Evolutionary conservation across 2,113 vertebrate species (phyloP), one percentile per base, ranked within the genome.

Genomic region (Panurus biarmicus): DNA sequence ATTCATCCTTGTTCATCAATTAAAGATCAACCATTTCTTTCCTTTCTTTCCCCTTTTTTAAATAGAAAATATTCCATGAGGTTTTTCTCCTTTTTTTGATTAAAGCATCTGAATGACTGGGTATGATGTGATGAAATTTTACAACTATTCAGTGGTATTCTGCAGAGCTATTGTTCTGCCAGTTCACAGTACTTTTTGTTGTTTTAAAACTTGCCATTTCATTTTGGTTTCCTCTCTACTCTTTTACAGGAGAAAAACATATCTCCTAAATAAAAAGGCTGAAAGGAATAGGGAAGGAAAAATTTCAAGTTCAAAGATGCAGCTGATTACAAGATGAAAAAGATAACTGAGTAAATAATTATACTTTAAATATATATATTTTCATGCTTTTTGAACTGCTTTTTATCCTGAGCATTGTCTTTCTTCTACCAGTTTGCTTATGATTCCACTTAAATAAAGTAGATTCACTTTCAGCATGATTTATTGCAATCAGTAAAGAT

Each of bases 11-110:
- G 23, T 64, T 89, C n/a, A 60, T 84, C 45, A 87, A 5, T 19
- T 73, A 75, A 81, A 38, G 7, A 45, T 40, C 44, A 79, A 53
- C 9, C 0, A 16, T 51, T 72, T 36, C 4, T 21, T 29, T 44
- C 22, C 3, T 3, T 13, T 47, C 17, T 9, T 11, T 0, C 2
- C 24, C 10, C 2, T 47, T 73, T 53, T 51, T 45, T 7, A 9
- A 80, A 56, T 7, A 66, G 21, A 80, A 61, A 14, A 31, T 4
- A 33, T 35, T 69, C 22, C 22, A 6, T 78, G 31, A 70, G 31
- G 14, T 61, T 70, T 57, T 89, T 40, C 40, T 69, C 5, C 10
- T 53, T 91, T 53, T 91, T 76, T 60, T 83, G 15, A 29, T 70
- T n/a, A 74, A 69, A 84, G 64, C 13, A 40, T 70, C 26, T 56